Evolutionary conservation across 2,888 invertebrate species (phyloP).

Genomic region (Lycaena phlaeas): DNA sequence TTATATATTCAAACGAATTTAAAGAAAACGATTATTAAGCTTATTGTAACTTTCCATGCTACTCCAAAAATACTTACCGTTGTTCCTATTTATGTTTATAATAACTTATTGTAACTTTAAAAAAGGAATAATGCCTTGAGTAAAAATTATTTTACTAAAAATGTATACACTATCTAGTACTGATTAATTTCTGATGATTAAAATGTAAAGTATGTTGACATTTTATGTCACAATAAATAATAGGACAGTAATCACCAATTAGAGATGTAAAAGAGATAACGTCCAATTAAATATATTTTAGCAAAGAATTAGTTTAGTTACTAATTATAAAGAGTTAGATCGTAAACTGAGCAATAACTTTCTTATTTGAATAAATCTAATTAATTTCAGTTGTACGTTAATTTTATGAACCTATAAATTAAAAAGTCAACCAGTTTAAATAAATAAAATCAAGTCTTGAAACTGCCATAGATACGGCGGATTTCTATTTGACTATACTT

Average conservation of each 20-base stretch:
- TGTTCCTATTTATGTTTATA: no score
- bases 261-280: background rate
- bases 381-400: conserved; percentile 2
- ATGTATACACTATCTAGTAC: background rate
- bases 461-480: background rate
- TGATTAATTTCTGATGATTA: no score
- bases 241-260: background rate
- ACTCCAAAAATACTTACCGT: no score
- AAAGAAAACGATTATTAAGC: no score
- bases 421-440: conserved; percentile 1
- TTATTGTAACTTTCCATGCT: no score
- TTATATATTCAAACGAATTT: no score
- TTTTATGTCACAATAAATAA: conserved; percentile 3
- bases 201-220: background rate
- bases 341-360: no score
- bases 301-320: conserved; percentile 1
- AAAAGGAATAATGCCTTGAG: no score
- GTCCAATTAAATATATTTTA: no score
- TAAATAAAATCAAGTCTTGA: no score
- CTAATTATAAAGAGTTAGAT: background rate
- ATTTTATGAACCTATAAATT: conserved; percentile 7
- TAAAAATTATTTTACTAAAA: no score
- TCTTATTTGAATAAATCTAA: conserved; percentile 4
- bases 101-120: no score
- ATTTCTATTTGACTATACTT: background rate